Conservation (phyloP, 92 coral and sea anemone genomes). For the Bergia puertoricense region DNA sequence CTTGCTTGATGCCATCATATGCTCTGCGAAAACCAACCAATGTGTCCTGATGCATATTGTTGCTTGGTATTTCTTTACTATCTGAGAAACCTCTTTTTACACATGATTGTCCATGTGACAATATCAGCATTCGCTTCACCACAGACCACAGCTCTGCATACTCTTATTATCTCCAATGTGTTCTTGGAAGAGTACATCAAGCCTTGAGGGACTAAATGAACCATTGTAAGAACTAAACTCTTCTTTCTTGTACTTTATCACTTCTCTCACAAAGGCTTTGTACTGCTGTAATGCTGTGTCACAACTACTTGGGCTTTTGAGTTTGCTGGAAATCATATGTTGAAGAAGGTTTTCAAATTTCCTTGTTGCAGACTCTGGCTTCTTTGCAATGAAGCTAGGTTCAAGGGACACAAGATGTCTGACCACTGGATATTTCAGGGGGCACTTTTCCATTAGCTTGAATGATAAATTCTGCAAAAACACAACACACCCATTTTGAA, state of each 20-base stretch:
- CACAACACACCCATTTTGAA: too few relatives aligned
- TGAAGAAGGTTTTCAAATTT: not conserved
- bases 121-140: too few relatives aligned
- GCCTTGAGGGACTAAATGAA: constrained; percentile 3
- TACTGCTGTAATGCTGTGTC: constrained; percentile 43
- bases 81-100: too few relatives aligned
- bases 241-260: constrained; percentile 46
- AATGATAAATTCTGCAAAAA: too few relatives aligned
- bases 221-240: constrained; percentile 44
- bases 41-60: too few relatives aligned
- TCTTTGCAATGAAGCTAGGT: not conserved
- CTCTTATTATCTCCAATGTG: constrained; percentile 47
- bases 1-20: too few relatives aligned
- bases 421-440: too few relatives aligned
- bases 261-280: constrained; percentile 38
- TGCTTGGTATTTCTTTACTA: too few relatives aligned
- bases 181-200: not conserved
- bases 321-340: constrained; percentile 49
- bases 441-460: too few relatives aligned
- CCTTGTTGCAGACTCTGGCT: constrained; percentile 52
- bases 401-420: too few relatives aligned
- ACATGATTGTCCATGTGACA: too few relatives aligned
- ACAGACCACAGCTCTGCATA: constrained; percentile 37
- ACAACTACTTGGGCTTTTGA: constrained; percentile 30
- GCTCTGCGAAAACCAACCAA: too few relatives aligned